Percentiles rank a stretch among this genome's conserved stretches.
Evolutionary conservation across 2,113 vertebrate genomes (phyloP).

Genomic region (Serranochromis macrocephalus): DNA sequence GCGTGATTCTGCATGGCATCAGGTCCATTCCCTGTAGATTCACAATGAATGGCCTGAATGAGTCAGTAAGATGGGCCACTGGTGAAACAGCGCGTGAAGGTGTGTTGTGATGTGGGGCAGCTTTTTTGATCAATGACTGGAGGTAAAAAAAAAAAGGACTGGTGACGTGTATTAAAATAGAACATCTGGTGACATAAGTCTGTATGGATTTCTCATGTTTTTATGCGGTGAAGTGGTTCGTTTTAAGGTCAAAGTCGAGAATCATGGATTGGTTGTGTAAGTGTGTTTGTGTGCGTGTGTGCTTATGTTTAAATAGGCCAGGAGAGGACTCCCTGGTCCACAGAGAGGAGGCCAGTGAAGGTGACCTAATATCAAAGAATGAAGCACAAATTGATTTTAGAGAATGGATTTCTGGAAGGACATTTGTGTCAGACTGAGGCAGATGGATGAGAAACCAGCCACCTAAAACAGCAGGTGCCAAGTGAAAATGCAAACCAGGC

Average conservation of each 20-base stretch:
- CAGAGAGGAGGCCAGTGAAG: neutral
- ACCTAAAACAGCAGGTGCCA: neutral
- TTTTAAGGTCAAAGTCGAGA: conserved; percentile 5
- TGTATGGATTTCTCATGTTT: neutral
- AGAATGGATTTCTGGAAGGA: conserved; percentile 10
- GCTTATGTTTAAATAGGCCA: conserved; percentile 4
- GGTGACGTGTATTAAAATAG: neutral
- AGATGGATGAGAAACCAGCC: neutral
- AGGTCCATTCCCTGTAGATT: neutral
- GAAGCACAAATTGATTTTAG: conserved; percentile 18
- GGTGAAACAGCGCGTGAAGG: neutral
- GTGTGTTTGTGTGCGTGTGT: neutral
- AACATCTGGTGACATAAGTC: neutral
- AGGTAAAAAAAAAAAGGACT: neutral
- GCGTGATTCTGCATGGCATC: neutral
- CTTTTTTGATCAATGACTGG: neutral
- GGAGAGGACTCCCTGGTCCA: neutral
- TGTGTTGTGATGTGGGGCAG: neutral
- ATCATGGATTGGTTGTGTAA: neutral
- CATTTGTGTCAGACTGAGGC: neutral
- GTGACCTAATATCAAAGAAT: conserved; percentile 2
- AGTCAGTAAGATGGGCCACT: neutral
- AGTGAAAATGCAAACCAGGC: neutral
- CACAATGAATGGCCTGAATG: neutral
- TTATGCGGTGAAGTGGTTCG: neutral